Percentiles rank a stretch among this genome's conserved stretches.
Conservation (phyloP, 2,888 invertebrate species). For the Hemicrepidius hirtus region DNA sequence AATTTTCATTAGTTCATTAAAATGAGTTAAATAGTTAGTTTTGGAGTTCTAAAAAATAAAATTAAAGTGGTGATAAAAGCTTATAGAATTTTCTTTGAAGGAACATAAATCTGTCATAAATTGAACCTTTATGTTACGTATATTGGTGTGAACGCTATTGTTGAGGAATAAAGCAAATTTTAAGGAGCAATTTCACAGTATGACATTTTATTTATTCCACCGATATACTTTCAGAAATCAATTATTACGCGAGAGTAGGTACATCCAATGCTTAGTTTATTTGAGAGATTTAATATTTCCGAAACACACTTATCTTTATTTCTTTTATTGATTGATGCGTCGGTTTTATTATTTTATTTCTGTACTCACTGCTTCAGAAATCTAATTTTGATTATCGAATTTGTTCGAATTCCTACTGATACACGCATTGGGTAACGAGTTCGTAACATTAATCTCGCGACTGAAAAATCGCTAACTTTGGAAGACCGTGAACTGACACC, state of each 20-base stretch:
- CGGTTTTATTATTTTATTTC: conserved; percentile 36
- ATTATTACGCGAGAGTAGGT: background rate
- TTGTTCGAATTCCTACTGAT: conserved; percentile 16
- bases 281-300: conserved; percentile 6
- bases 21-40: background rate
- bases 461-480: conserved; percentile 3
- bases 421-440: conserved; percentile 29
- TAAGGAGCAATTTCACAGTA: background rate
- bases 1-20: background rate
- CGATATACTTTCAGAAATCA: background rate
- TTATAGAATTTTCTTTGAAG: no score
- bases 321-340: conserved; percentile 27
- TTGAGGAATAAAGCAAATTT: no score
- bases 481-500: conserved; percentile 30
- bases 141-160: no score
- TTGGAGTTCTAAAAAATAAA: no score
- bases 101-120: no score
- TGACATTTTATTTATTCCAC: conserved; percentile 3
- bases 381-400: conserved; percentile 36
- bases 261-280: background rate
- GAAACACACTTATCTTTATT: background rate
- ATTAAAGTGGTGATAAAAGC: no score
- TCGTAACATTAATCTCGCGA: conserved; percentile 31
- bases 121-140: no score
- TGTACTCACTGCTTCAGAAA: conserved; percentile 17